Evolutionary conservation across 2,888 invertebrate species (phyloP), one percentile per base, ranked within the genome.

Genomic region (Dicycla oo): DNA sequence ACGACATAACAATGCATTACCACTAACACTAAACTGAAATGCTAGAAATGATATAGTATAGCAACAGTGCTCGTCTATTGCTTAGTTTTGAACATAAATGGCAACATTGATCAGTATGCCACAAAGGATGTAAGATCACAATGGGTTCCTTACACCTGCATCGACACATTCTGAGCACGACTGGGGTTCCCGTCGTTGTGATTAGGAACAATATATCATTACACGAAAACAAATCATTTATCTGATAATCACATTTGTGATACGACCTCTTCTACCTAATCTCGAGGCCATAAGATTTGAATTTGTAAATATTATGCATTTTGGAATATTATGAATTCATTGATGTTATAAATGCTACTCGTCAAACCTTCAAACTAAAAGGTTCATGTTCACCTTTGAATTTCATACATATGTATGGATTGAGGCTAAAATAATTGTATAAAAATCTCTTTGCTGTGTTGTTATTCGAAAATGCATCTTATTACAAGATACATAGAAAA

Each of bases 131-230:
- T n/a, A 57, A 75, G 49, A 73, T 73, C 73, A 86, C 90, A 89
- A 89, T 90, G 65, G 82, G 43, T 66, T 60, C 30, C 34, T 26
- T 65, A 85, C 90, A 91, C 91, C 90, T 91, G 91, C 88, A 82
- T 15, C 56, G 72, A 70, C 58, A 75, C 77, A 91, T 91, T 90
- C 92, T 67, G 66, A 75, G 88, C 91, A 91, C 90, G 89, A 30
- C 62, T 74, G 57, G 49, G 60, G 68, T 66, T 67, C 69, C 51
- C 63, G 75, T 80, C 57, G 78, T 75, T 83, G 57, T 78, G 75
- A 83, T 83, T 75, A 63, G 11, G 30, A 60, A 83, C 84, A 85
- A 84, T 89, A 79, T 81, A 66, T 75, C 69, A 75, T 79, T 79
- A 78, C 66, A 66, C 47, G 18, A 72, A 68, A 75, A 69, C 58